phyloP scores from a whole-genome alignment of 2,113 vertebrate genomes.

The Lontra canadensis region DNA sequence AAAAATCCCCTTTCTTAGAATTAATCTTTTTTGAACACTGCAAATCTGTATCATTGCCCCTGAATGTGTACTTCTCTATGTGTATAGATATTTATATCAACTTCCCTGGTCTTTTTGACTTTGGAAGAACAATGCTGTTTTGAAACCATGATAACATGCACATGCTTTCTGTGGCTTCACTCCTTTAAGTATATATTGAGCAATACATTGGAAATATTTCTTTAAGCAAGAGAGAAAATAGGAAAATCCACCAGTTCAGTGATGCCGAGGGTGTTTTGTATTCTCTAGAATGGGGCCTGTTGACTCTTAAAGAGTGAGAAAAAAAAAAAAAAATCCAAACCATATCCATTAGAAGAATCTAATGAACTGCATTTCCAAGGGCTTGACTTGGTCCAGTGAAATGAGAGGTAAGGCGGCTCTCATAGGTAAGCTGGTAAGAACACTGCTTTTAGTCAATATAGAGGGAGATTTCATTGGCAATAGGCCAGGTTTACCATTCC shows the following conservation, averaged over 20 bases:
- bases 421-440: neutral
- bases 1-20: neutral
- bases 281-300: neutral
- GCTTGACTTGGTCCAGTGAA: neutral
- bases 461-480: neutral
- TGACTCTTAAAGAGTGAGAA: neutral
- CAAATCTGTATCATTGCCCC: neutral
- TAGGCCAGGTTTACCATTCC: neutral
- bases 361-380: neutral
- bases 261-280: neutral
- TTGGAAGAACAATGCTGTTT: neutral
- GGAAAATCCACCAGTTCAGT: neutral
- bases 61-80: neutral
- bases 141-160: neutral
- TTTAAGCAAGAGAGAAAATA: slow-evolving; percentile 21
- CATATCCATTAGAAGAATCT: slow-evolving; percentile 41
- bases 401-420: neutral
- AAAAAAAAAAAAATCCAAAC: neutral
- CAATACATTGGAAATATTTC: neutral
- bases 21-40: neutral
- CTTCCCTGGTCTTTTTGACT: neutral
- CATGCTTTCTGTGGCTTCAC: neutral
- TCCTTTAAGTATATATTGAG: neutral
- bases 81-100: neutral
- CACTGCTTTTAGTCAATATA: neutral